phyloP scores from a whole-genome alignment of 2,797 vertebrate genomes.

The Manis javanica region DNA sequence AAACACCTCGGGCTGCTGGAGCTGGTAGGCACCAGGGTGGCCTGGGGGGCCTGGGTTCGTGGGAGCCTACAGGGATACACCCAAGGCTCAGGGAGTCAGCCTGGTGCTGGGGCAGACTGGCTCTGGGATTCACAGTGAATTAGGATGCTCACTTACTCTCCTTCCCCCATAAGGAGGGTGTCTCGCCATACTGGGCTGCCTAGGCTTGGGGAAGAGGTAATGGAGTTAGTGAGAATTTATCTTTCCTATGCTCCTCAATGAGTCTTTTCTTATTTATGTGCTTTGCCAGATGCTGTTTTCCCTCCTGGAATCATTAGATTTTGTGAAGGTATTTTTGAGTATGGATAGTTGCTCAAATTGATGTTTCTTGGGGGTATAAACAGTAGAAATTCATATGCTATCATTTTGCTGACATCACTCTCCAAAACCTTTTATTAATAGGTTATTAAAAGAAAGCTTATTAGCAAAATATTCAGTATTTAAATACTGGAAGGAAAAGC shows the following conservation, averaged over 20 bases:
- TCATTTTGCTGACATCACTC: background rate
- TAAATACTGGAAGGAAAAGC: background rate
- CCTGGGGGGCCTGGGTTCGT: too few relatives aligned
- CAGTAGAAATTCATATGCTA: background rate
- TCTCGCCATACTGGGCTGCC: too few relatives aligned
- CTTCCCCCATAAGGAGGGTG: background rate
- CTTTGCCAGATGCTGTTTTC: background rate
- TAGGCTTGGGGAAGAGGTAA: background rate
- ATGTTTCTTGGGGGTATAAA: background rate
- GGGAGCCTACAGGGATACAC: background rate
- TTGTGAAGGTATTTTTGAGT: background rate
- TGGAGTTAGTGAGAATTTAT: background rate
- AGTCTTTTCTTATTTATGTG: background rate
- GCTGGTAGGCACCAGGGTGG: background rate
- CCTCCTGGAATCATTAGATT: background rate
- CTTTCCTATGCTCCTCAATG: background rate
- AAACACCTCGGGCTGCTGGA: background rate
- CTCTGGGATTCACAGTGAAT: too few relatives aligned
- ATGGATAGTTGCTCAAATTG: background rate
- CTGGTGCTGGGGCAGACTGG: background rate
- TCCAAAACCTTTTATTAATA: background rate
- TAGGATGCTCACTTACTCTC: background rate
- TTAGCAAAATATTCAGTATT: background rate
- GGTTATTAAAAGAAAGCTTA: background rate
- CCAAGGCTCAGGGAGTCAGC: background rate